phyloP scores from a whole-genome alignment of 35 echinoderm and acorn worm species.

The Strongylocentrotus purpuratus region DNA sequence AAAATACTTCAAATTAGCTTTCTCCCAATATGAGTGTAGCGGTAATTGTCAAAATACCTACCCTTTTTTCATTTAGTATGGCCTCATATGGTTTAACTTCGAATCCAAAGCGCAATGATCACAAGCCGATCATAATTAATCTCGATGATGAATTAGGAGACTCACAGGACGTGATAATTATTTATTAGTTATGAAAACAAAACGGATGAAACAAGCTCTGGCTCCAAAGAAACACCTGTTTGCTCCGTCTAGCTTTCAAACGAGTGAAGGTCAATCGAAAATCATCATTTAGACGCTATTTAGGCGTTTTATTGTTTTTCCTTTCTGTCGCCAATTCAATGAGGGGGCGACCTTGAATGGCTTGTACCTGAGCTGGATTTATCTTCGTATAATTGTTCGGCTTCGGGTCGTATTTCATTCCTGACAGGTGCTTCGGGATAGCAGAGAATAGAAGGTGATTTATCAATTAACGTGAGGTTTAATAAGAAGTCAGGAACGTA shows the following conservation, averaged over 20 bases:
- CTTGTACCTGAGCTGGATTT: neutral
- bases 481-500: constrained; percentile 3
- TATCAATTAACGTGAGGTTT: constrained; percentile 25
- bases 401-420: neutral
- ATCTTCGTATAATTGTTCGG: neutral
- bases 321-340: constrained; percentile 10
- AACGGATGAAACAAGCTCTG: neutral
- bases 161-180: constrained; percentile 10
- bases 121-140: neutral
- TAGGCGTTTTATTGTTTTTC: constrained; percentile 18
- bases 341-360: neutral
- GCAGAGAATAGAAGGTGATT: constrained; percentile 1
- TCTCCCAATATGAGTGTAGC: neutral
- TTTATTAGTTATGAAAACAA: constrained; percentile 22
- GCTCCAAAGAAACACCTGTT: constrained; percentile 15
- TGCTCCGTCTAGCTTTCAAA: neutral
- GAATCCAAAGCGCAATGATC: neutral
- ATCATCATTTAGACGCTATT: constrained; percentile 18
- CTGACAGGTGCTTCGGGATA: neutral
- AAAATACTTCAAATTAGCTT: neutral
- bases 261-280: neutral
- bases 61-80: neutral
- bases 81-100: neutral
- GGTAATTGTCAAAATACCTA: neutral
- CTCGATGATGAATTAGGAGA: neutral